Percentiles rank a stretch among this genome's conserved stretches.
Evolutionary conservation across 2,797 vertebrate species (phyloP).

Genomic region (Crypturellus tataupa): DNA sequence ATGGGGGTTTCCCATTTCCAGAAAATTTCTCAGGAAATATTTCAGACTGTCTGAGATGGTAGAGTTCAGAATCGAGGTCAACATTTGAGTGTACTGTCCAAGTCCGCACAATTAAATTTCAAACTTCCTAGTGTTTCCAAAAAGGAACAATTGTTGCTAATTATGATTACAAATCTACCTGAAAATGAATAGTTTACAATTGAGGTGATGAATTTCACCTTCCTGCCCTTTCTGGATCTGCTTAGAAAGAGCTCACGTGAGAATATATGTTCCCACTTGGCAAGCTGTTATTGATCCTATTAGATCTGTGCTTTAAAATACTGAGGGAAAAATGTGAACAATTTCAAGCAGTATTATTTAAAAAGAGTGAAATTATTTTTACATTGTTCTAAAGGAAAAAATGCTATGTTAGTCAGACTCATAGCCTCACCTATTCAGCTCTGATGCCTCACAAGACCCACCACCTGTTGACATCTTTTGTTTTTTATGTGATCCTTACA

Average conservation of each 20-base stretch:
- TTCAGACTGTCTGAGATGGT: too few relatives aligned
- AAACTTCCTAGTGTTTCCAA: background rate
- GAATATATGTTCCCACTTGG: background rate
- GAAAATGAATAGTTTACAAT: background rate
- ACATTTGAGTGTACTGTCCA: background rate
- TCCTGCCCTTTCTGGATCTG: background rate
- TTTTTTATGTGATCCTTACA: slow-evolving; percentile 20
- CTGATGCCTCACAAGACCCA: slow-evolving; percentile 25
- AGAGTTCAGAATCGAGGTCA: background rate
- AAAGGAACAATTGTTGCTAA: background rate
- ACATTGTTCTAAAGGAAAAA: slow-evolving; percentile 25
- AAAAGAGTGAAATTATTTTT: background rate
- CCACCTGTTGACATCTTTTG: slow-evolving; percentile 40
- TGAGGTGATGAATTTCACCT: background rate
- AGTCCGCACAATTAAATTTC: background rate
- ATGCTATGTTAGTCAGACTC: background rate
- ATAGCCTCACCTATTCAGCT: background rate
- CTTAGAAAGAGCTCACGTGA: background rate
- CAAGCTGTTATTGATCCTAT: background rate
- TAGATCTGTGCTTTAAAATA: background rate
- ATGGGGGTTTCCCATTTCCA: background rate
- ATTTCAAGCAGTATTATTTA: slow-evolving; percentile 6
- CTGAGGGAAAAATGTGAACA: background rate
- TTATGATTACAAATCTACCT: background rate
- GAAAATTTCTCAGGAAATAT: background rate